These are phyloP conservation scores for Mobula hypostoma DNA, from an alignment of 2,113 vertebrate genomes.

Conservation along the genomic window DNA sequence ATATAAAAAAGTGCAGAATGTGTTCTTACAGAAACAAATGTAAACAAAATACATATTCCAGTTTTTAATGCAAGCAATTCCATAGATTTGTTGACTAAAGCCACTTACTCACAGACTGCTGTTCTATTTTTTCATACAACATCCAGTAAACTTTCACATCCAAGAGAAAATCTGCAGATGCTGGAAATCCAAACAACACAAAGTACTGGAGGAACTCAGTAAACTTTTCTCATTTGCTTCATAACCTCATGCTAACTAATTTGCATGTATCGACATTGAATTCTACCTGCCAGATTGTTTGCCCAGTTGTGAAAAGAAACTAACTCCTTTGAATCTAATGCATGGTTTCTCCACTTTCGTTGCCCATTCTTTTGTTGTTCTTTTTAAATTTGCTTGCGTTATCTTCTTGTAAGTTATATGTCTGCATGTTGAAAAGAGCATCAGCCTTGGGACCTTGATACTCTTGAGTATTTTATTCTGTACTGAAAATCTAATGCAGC, in stretches of 20 bases:
- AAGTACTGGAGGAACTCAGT: too few species aligned
- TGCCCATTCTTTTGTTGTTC: background rate
- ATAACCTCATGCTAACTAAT: background rate
- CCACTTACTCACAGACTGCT: background rate
- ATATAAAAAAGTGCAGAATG: background rate
- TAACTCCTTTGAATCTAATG: background rate
- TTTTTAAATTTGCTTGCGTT: background rate
- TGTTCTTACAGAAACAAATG: background rate
- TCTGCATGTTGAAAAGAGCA: background rate
- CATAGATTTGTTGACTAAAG: background rate
- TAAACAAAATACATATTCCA: background rate
- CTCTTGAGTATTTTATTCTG: background rate
- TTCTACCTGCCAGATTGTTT: background rate
- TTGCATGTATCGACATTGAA: background rate
- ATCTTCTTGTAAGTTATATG: background rate
- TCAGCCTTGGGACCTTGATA: background rate
- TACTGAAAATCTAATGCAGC: background rate
- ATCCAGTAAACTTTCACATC: background rate
- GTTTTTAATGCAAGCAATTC: background rate
- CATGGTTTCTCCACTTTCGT: background rate
- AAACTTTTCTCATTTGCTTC: background rate
- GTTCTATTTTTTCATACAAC: background rate
- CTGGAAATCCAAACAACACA: too few species aligned
- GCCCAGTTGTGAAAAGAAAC: background rate
- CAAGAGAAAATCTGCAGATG: background rate